Evolutionary conservation across 2,113 vertebrate genomes (phyloP).

Genomic region (Chaetorhynchus papuensis): DNA sequence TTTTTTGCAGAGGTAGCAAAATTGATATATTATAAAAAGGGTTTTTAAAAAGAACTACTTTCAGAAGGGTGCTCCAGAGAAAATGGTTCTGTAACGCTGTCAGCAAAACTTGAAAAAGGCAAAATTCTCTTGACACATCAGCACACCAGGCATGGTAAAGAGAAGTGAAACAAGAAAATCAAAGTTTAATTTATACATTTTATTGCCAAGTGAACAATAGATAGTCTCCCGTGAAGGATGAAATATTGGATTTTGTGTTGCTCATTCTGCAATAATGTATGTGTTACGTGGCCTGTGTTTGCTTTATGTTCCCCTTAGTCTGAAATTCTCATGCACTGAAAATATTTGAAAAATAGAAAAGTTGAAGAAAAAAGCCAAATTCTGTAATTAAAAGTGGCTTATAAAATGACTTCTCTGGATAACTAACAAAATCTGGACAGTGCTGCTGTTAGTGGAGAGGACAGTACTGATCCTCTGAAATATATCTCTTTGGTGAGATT

Average conservation of each 20-base stretch:
- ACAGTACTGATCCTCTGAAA: not conserved
- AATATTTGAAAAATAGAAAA: not conserved
- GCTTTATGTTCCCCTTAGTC: not conserved
- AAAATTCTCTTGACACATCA: constrained; percentile 32
- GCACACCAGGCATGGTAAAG: not conserved
- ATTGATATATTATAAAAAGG: not conserved
- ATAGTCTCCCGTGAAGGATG: not conserved
- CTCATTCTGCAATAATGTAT: not conserved
- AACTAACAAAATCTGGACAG: not conserved
- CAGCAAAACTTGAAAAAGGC: constrained; percentile 30
- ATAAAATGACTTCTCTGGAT: not conserved
- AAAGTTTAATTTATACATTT: constrained; percentile 45
- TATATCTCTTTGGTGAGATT: not conserved
- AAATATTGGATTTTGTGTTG: constrained; percentile 32
- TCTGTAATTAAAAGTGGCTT: not conserved
- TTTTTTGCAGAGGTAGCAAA: constrained; percentile 39
- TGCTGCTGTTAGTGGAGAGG: not conserved
- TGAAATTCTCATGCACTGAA: not conserved
- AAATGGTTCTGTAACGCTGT: constrained; percentile 12
- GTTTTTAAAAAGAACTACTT: not conserved
- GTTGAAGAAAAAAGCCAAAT: not conserved
- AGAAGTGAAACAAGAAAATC: constrained; percentile 37
- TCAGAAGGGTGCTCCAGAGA: constrained; percentile 16
- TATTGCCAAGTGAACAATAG: not conserved
- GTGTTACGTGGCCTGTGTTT: not conserved